These are phyloP conservation scores for Actias luna DNA, from an alignment of 2,888 invertebrate species.

Conservation along the genomic window DNA sequence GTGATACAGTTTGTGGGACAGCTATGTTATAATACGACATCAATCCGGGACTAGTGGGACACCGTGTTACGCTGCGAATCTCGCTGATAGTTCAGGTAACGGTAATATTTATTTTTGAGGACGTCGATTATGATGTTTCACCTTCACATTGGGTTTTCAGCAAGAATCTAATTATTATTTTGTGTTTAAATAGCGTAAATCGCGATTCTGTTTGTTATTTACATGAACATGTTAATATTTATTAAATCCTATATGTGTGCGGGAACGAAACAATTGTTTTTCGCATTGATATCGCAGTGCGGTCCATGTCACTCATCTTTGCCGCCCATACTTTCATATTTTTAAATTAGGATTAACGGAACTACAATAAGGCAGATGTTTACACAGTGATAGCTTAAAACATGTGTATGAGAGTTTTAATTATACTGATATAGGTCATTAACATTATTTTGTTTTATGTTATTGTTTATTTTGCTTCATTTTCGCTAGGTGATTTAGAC, in stretches of 20 bases:
- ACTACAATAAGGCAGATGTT: not conserved
- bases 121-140: slow-evolving; percentile 61
- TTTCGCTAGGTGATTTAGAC: no score
- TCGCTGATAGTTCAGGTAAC: slow-evolving; percentile 71
- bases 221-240: not conserved
- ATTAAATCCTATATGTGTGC: not conserved
- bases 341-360: not conserved
- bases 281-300: slow-evolving; percentile 13
- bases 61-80: slow-evolving; percentile 44
- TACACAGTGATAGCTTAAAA: not conserved
- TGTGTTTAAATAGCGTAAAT: not conserved
- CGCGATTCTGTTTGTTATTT: not conserved
- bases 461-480: no score
- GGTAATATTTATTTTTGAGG: slow-evolving; percentile 75
- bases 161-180: slow-evolving; percentile 32
- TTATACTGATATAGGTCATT: not conserved
- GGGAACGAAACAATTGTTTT: not conserved
- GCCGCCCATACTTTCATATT: not conserved
- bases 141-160: slow-evolving; percentile 41
- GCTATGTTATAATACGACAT: slow-evolving; percentile 59
- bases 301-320: slow-evolving; percentile 15
- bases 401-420: not conserved
- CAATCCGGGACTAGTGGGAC: slow-evolving; percentile 40
- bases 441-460: not conserved
- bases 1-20: slow-evolving; percentile 40